A percentile compares a stretch with the other conserved stretches of the same genome.
phyloP scores from a whole-genome alignment of 2,888 invertebrate genomes.

The Heliconius ismenius region DNA sequence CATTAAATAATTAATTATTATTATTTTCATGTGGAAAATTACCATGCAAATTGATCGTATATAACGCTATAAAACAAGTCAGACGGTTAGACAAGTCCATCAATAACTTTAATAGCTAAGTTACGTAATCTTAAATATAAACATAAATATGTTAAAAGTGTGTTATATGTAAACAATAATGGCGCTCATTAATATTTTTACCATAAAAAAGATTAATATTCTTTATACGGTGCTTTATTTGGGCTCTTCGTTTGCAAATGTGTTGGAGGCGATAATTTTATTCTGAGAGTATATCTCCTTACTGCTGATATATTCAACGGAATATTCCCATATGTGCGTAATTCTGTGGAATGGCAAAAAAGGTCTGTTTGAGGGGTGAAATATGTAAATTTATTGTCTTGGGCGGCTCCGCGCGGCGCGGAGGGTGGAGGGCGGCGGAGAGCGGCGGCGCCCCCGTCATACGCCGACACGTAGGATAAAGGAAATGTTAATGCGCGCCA shows the following conservation, averaged over 20 bases:
- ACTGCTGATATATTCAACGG: constrained; percentile 81
- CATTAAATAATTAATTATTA: constrained; percentile 14
- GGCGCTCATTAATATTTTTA: constrained; percentile 24
- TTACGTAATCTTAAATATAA: neutral
- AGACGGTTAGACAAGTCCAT: neutral
- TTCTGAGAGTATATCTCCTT: constrained; percentile 80
- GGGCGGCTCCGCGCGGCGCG: constrained; percentile 76
- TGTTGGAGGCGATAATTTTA: constrained; percentile 79
- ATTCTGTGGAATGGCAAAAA: constrained; percentile 82
- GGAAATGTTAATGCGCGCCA: constrained; percentile 81
- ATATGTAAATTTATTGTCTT: constrained; percentile 83
- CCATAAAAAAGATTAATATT: constrained; percentile 31
- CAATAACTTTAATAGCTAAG: constrained; percentile 1
- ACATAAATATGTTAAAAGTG: neutral
- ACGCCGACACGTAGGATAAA: constrained; percentile 81
- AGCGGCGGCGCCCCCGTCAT: constrained; percentile 76
- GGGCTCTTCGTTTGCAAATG: constrained; percentile 74
- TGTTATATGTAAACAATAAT: constrained; percentile 3
- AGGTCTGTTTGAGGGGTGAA: constrained; percentile 83
- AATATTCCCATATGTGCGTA: constrained; percentile 83
- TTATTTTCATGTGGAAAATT: neutral
- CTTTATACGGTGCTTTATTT: constrained; percentile 32
- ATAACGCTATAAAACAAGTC: neutral
- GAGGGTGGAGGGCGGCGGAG: constrained; percentile 55
- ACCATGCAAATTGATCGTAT: constrained; percentile 8